Evolutionary conservation across 2,113 vertebrate genomes (phyloP).

Genomic region (Nyctereutes procyonoides): DNA sequence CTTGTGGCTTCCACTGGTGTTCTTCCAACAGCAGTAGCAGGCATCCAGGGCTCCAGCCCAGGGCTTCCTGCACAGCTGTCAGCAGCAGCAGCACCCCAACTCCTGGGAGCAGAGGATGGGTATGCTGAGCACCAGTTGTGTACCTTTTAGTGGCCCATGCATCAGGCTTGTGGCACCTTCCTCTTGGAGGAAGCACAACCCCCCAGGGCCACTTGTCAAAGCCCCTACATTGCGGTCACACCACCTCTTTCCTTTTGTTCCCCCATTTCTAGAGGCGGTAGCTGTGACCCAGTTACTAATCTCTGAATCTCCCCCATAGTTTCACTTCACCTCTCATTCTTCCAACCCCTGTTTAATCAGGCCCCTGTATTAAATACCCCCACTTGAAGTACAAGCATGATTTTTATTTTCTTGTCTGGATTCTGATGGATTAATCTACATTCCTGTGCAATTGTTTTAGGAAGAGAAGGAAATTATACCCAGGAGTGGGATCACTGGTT

Average conservation of each 20-base stretch:
- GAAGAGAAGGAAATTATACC: not conserved
- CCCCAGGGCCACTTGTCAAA: not conserved
- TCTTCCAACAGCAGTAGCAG: not conserved
- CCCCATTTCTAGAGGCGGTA: not conserved
- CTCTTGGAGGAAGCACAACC: not conserved
- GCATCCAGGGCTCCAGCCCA: not conserved
- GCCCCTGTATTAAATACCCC: not conserved
- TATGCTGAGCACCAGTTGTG: not conserved
- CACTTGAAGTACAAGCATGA: not conserved
- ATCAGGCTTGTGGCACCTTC: not conserved
- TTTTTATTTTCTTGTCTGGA: not conserved
- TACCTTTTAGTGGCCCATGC: not conserved
- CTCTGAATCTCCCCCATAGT: not conserved
- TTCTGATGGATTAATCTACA: not conserved
- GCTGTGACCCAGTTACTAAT: not conserved
- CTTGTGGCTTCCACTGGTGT: not conserved
- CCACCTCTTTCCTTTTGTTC: not conserved
- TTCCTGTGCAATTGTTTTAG: not conserved
- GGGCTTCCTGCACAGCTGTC: not conserved
- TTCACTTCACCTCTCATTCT: not conserved
- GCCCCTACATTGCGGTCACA: not conserved
- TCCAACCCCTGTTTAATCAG: not conserved
- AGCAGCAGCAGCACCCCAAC: not conserved
- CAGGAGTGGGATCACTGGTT: not conserved
- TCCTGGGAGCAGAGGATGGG: not conserved